Evolutionary conservation across 2,113 vertebrate species (phyloP).

Genomic region (Piprites chloris): DNA sequence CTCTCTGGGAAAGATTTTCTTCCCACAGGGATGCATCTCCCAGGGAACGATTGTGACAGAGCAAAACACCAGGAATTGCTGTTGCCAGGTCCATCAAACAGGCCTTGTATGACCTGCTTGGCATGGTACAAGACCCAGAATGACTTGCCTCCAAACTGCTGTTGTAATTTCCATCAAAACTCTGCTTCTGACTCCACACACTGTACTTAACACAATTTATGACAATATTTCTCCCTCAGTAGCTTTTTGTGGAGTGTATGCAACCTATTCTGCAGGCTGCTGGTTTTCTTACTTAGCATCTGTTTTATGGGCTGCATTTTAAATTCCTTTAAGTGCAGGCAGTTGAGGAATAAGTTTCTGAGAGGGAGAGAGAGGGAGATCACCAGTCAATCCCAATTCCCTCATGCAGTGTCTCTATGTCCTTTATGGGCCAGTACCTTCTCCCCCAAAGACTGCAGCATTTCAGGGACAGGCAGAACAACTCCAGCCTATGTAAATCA

Average conservation of each 20-base stretch:
- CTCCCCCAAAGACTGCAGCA: neutral
- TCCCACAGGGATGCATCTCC: neutral
- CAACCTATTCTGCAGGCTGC: conserved; percentile 55
- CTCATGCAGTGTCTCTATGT: neutral
- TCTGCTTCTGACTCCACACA: neutral
- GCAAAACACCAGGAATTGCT: neutral
- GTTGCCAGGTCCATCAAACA: neutral
- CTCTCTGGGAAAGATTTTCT: neutral
- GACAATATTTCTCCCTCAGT: conserved; percentile 46
- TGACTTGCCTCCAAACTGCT: neutral
- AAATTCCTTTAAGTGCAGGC: conserved; percentile 55
- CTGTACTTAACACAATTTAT: conserved; percentile 44
- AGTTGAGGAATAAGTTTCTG: conserved; percentile 42
- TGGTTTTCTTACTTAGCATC: conserved; percentile 46
- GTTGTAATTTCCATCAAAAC: conserved; percentile 6
- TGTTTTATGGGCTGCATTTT: conserved; percentile 57
- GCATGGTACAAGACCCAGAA: neutral
- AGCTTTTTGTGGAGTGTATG: conserved; percentile 29
- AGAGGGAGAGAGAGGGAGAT: neutral
- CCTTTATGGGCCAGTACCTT: conserved; percentile 11
- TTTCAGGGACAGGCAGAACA: conserved; percentile 13
- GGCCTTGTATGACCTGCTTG: neutral
- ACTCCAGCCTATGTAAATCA: neutral
- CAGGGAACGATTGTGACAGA: neutral
- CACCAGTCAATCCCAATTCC: conserved; percentile 29